Evolutionary conservation across 2,888 invertebrate species (phyloP).

Genomic region (Sinopyrophorus schimmeli): DNA sequence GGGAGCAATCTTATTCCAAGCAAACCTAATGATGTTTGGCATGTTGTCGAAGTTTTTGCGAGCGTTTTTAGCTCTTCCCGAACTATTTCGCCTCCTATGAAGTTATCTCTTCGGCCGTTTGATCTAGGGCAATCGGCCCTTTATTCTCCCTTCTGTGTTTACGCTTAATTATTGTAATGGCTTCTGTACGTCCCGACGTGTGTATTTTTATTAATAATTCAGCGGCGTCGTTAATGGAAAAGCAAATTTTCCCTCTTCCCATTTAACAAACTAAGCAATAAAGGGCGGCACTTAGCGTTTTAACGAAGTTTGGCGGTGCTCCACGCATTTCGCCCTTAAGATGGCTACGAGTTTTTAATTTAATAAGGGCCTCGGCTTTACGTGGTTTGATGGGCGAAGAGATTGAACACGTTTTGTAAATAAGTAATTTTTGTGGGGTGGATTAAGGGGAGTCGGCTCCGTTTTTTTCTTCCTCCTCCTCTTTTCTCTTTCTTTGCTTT

Average conservation of each 20-base stretch:
- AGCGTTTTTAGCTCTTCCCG: slow-evolving; percentile 8
- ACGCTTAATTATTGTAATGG: too few species aligned
- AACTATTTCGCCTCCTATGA: slow-evolving; percentile 12
- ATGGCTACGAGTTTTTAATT: slow-evolving; percentile 21
- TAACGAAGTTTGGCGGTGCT: slow-evolving; percentile 18
- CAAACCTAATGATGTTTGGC: slow-evolving; percentile 21
- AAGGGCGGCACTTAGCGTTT: slow-evolving; percentile 16
- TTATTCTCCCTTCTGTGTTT: too few species aligned
- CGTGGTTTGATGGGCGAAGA: slow-evolving; percentile 14
- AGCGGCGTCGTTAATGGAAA: too few species aligned
- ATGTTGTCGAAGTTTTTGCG: slow-evolving; percentile 11
- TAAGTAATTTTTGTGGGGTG: slow-evolving; percentile 7
- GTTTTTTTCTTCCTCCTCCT: too few species aligned
- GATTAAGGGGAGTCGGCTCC: too few species aligned
- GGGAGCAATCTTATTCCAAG: slow-evolving; percentile 14
- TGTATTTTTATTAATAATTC: too few species aligned
- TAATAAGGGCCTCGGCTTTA: slow-evolving; percentile 22
- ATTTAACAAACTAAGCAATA: slow-evolving; percentile 18
- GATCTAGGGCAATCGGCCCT: too few species aligned
- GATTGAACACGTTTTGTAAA: slow-evolving; percentile 17
- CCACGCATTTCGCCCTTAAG: slow-evolving; percentile 14
- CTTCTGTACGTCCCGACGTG: too few species aligned
- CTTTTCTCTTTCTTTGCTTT: too few species aligned
- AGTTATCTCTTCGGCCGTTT: too few species aligned
- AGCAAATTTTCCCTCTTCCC: slow-evolving; percentile 9